phyloP scores from a whole-genome alignment of 2,888 invertebrate genomes.

The Pseudanteris insignis region DNA sequence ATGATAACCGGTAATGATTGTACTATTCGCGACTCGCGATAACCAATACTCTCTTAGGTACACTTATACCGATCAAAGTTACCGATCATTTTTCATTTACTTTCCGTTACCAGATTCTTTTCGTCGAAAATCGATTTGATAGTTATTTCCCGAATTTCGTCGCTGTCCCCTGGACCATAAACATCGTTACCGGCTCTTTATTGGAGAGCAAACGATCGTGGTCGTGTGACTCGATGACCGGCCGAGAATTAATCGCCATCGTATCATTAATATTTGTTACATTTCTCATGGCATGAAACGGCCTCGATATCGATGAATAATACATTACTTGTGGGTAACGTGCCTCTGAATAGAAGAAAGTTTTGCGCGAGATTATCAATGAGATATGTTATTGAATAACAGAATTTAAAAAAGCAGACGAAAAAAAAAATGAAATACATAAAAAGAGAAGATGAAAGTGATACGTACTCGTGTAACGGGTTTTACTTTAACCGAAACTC shows the following conservation, averaged over 20 bases:
- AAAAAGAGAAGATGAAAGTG: conserved; percentile 33
- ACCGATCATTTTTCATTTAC: too few species aligned
- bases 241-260: not conserved
- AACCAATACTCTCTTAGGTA: too few species aligned
- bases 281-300: conserved; percentile 9
- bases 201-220: too few species aligned
- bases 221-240: too few species aligned
- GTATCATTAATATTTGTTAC: conserved; percentile 16
- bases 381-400: conserved; percentile 33
- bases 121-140: conserved; percentile 16
- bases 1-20: too few species aligned
- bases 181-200: too few species aligned
- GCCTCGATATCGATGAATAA: conserved; percentile 22
- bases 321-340: conserved; percentile 14
- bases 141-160: not conserved
- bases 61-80: too few species aligned
- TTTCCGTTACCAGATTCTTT: too few species aligned
- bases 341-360: conserved; percentile 27
- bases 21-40: too few species aligned
- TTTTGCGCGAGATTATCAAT: conserved; percentile 26
- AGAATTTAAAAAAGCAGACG: conserved; percentile 10
- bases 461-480: conserved; percentile 24
- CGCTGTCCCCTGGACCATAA: too few species aligned
- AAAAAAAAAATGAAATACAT: not conserved
- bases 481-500: too few species aligned